phyloP scores from a whole-genome alignment of 2,888 invertebrate genomes.

The Pharmacophagus antenor region DNA sequence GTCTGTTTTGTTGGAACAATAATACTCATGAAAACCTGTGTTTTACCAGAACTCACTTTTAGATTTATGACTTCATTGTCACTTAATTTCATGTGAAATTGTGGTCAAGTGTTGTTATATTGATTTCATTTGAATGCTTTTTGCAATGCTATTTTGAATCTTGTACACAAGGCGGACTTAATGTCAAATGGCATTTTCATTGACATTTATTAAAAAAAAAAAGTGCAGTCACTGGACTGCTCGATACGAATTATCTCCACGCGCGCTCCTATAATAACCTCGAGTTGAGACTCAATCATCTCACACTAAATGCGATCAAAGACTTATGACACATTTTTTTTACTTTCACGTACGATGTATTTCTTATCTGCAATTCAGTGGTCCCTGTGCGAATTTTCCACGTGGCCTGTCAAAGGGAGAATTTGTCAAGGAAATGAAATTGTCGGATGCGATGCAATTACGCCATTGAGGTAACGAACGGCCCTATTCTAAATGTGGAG shows the following conservation, averaged over 20 bases:
- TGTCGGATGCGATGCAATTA: constrained; percentile 30
- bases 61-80: too few species aligned
- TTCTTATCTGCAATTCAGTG: constrained; percentile 20
- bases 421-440: constrained; percentile 34
- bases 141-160: too few species aligned
- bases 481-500: constrained; percentile 1
- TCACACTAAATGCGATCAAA: background rate
- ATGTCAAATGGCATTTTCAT: too few species aligned
- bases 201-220: too few species aligned
- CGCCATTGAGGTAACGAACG: constrained; percentile 26
- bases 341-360: background rate
- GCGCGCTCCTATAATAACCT: background rate
- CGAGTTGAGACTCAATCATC: constrained; percentile 1
- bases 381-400: constrained; percentile 38
- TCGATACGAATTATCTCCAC: background rate
- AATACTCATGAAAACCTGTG: too few species aligned
- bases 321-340: constrained; percentile 2
- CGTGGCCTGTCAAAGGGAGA: constrained; percentile 43
- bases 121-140: too few species aligned
- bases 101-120: too few species aligned
- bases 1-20: too few species aligned
- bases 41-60: too few species aligned
- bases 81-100: too few species aligned
- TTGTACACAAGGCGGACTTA: too few species aligned
- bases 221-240: background rate